Evolutionary conservation across 2,113 vertebrate species (phyloP), one percentile per base, ranked within the genome.

Genomic region (Melozone crissalis): DNA sequence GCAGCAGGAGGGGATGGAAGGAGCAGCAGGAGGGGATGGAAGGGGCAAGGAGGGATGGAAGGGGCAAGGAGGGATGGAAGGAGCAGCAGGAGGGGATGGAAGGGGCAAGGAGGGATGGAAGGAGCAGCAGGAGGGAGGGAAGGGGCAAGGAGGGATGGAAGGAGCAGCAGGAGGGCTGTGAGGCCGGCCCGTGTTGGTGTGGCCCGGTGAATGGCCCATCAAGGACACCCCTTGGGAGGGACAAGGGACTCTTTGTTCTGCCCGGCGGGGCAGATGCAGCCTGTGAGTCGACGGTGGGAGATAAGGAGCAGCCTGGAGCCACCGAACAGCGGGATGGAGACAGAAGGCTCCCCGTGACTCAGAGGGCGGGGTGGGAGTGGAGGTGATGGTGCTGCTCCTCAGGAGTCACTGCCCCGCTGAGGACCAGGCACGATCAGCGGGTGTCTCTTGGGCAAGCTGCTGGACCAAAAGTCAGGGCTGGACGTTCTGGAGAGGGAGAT

Each of bases 161-260:
- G 52, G 16, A 2, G 1, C 4, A 1, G 9, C 35, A 33, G 71
- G 2, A 28, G 67, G 57, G n/a, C 2, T 13, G 65, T 1, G 1
- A 1, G 13, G 31, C 18, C 28, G 30, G 41, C 37, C 28, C 5
- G 5, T 15, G 35, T 2, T n/a, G 61, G 24, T 11, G 46, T 7
- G 4, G 41, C 55, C 62, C 5, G 16, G 8, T 33, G 23, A 23
- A 49, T 35, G 13, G 58, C 27, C 37, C 65, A 22, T 68, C 35
- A 8, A 33, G 27, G 69, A 5, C 68, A 16, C 21, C 14, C 31
- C 5, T 0, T 1, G 52, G 43, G 16, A 15, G 30, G 13, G 15
- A 35, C 35, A 37, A 21, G 31, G 27, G 18, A 1, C 71, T 41
- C 20, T 43, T 28, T 74, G 41, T 94, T 65, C 10, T 26, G 72